phyloP scores from a whole-genome alignment of 2,888 invertebrate species.

The Acleris literana region DNA sequence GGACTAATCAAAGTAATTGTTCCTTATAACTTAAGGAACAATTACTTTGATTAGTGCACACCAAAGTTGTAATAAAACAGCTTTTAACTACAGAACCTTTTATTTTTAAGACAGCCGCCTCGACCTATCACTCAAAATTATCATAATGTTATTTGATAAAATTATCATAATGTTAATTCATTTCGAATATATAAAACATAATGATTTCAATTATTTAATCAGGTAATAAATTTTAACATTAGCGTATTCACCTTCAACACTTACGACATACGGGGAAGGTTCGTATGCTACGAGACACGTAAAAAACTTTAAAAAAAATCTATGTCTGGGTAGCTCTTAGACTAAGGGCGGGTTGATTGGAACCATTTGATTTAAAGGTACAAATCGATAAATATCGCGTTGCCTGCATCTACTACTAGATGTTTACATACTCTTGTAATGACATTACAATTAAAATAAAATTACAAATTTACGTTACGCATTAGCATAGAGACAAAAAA shows the following conservation, averaged over 20 bases:
- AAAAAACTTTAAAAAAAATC: not conserved
- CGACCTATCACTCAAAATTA: not conserved
- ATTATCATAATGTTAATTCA: not conserved
- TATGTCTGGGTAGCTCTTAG: not conserved
- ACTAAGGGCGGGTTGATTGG: not conserved
- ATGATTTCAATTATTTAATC: slow-evolving; percentile 1
- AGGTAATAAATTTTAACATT: not conserved
- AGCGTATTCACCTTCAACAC: not conserved
- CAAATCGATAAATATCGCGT: too few relatives aligned
- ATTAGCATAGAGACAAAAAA: too few relatives aligned
- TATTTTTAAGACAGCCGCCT: slow-evolving; percentile 6
- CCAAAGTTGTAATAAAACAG: not conserved
- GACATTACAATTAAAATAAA: too few relatives aligned
- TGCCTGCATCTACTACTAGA: too few relatives aligned
- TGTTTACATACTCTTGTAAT: too few relatives aligned
- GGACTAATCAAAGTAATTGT: too few relatives aligned
- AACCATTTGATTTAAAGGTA: not conserved
- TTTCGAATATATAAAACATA: not conserved
- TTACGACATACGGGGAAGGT: not conserved
- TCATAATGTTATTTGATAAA: not conserved
- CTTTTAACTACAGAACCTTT: slow-evolving; percentile 11
- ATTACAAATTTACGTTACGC: too few relatives aligned
- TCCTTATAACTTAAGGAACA: too few relatives aligned
- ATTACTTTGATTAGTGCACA: too few relatives aligned
- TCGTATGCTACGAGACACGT: not conserved